Base-by-base conservation (phyloP, 2,888 invertebrate species). In the Philereme vetulata region DNA sequence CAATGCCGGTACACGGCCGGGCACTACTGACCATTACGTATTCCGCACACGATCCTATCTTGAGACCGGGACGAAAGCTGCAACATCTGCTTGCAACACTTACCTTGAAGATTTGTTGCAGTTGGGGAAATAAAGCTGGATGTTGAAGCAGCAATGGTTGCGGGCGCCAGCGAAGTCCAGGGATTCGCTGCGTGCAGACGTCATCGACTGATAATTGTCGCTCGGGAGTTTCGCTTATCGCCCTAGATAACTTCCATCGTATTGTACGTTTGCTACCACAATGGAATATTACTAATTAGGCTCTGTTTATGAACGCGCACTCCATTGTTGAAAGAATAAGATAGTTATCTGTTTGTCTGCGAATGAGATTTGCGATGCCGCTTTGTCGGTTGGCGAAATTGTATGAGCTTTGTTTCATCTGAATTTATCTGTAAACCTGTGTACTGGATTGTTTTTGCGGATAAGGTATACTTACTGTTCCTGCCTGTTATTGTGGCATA, bases 201-300 rank as follows among this genome's bases (percentile, higher is more conserved):
- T 87, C 88, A 86, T 83, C 76, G 84, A 77, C 83, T 82, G 88
- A 90, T 90, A 89, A 90, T 91, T 90, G 89, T 90, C 90, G 90
- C 88, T 82, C 81, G 80, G 77, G 69, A 76, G 75, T 74, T 73
- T 71, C 78, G 81, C 86, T 87, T 92, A 91, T 91, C 91, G 90
- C 82, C 88, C 88, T 90, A 90, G 90, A 90, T 91, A 91, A 89
- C 84, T 84, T 83, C 85, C 88, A 85, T 86, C 89, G 86, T 87
- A 91, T 91, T 90, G 90, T 90, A 84, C 82, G 82, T 83, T 81
- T 82, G 76, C 80, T 76, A 73, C 84, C 82, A 88, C 90, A 90
- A 90, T 90, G 85, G 88, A 89, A 90, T 91, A 92, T 91, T 90
- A 90, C 91, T 92, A 92, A 92, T 91, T 92, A 92, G 91, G 87